phyloP scores from a whole-genome alignment of 92 coral and sea anemone species.

The Zoanthus solanderi region DNA sequence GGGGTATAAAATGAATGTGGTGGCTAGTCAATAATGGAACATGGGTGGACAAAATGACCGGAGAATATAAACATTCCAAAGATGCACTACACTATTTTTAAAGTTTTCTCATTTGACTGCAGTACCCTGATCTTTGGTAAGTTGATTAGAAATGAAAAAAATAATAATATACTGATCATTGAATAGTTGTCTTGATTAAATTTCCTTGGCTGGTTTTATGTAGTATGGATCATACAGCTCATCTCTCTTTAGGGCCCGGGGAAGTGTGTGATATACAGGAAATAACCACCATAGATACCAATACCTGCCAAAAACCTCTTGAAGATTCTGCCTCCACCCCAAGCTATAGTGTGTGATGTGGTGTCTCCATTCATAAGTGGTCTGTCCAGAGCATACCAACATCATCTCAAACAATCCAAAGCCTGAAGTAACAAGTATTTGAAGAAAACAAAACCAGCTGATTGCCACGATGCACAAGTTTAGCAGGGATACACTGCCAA shows the following conservation, averaged over 20 bases:
- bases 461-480: slow-evolving; percentile 70
- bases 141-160: no score
- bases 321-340: slow-evolving; percentile 78
- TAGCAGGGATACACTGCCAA: slow-evolving; percentile 72
- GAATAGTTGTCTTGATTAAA: not conserved
- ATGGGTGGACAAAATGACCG: no score
- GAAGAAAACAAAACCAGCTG: slow-evolving; percentile 80
- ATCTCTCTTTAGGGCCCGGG: slow-evolving; percentile 13
- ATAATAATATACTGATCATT: not conserved
- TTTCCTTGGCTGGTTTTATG: slow-evolving; percentile 33
- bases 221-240: not conserved
- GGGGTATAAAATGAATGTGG: no score
- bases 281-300: slow-evolving; percentile 87
- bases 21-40: no score
- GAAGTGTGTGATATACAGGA: slow-evolving; percentile 61
- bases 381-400: slow-evolving; percentile 78
- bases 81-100: no score
- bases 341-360: slow-evolving; percentile 61
- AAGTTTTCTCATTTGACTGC: no score
- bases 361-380: slow-evolving; percentile 85
- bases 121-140: no score
- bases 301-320: slow-evolving; percentile 67
- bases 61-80: no score
- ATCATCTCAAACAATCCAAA: slow-evolving; percentile 79
- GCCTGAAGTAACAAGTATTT: slow-evolving; percentile 58